phyloP scores from a whole-genome alignment of 2,888 invertebrate species.

The Cephus nigrinus region DNA sequence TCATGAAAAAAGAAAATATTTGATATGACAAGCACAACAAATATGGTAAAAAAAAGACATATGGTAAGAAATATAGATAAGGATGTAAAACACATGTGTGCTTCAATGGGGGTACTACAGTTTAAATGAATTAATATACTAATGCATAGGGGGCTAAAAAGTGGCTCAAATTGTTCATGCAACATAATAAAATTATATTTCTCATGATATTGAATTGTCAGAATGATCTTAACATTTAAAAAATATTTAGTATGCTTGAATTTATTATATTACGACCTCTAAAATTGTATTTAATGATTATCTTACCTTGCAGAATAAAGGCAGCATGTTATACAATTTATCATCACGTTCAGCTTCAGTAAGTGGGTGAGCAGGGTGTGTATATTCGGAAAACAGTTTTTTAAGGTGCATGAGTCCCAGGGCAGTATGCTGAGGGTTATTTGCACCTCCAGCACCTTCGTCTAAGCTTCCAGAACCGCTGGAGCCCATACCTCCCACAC shows the following conservation, averaged over 20 bases:
- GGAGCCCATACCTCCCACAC: conserved; percentile 67
- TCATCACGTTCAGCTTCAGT: conserved; percentile 88
- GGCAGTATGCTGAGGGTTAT: conserved; percentile 82
- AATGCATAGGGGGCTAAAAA: neutral
- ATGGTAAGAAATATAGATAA: neutral
- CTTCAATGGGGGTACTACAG: neutral
- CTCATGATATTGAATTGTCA: neutral
- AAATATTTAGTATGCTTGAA: neutral
- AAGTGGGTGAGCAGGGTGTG: conserved; percentile 86
- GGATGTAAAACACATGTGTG: neutral
- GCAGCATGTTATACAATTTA: conserved; percentile 96
- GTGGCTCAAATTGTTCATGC: neutral
- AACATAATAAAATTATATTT: neutral
- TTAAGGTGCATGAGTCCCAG: conserved; percentile 95
- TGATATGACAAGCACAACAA: neutral
- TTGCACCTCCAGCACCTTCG: conserved; percentile 71
- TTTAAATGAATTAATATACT: neutral
- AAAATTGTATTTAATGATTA: neutral
- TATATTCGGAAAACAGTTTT: conserved; percentile 95
- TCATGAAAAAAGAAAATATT: neutral
- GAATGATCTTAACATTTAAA: neutral
- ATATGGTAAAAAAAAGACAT: neutral
- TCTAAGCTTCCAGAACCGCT: conserved; percentile 69
- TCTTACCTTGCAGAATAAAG: conserved; percentile 94
- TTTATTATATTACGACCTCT: neutral